Percentiles rank a stretch among this genome's conserved stretches.
Conservation (phyloP, 2,113 vertebrate species). For the Menidia beryllina region DNA sequence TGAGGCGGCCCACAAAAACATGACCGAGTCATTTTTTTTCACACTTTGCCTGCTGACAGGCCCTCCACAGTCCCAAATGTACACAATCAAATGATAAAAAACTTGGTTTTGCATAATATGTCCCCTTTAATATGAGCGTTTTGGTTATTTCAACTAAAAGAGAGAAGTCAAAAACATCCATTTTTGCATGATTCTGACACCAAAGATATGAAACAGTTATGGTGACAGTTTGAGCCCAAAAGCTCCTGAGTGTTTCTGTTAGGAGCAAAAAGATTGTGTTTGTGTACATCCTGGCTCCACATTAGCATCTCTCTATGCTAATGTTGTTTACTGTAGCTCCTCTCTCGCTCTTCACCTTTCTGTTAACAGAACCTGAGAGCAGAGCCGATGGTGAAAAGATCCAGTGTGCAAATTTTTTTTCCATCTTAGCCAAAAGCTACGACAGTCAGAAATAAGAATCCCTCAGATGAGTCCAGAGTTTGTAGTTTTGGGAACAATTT, state of each 20-base stretch:
- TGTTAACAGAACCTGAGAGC: slow-evolving; percentile 13
- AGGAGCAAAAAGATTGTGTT: slow-evolving; percentile 7
- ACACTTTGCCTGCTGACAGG: too few species aligned
- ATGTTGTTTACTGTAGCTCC: slow-evolving; percentile 36
- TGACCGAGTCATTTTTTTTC: too few species aligned
- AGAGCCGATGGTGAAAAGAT: slow-evolving; percentile 32
- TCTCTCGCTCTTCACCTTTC: slow-evolving; percentile 1
- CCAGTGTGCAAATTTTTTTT: slow-evolving; percentile 2
- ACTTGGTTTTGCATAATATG: too few species aligned
- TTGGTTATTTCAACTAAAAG: too few species aligned
- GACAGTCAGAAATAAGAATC: slow-evolving; percentile 20
- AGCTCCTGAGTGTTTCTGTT: slow-evolving; percentile 30
- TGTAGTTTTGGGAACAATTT: slow-evolving; percentile 36
- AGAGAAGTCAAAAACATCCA: too few species aligned
- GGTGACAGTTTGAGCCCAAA: too few species aligned
- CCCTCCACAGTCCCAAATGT: too few species aligned
- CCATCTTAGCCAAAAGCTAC: slow-evolving; percentile 4
- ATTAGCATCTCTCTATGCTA: slow-evolving; percentile 40
- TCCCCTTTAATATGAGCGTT: too few species aligned
- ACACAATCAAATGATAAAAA: too few species aligned
- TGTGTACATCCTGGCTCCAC: slow-evolving; percentile 12
- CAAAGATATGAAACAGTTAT: too few species aligned
- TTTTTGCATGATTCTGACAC: too few species aligned
- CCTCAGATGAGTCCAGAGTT: slow-evolving; percentile 32
- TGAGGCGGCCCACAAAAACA: too few species aligned